Evolutionary conservation across 92 coral and sea anemone species (phyloP), one percentile per base, ranked within the genome.

Genomic region (Epizoanthus rinbou): DNA sequence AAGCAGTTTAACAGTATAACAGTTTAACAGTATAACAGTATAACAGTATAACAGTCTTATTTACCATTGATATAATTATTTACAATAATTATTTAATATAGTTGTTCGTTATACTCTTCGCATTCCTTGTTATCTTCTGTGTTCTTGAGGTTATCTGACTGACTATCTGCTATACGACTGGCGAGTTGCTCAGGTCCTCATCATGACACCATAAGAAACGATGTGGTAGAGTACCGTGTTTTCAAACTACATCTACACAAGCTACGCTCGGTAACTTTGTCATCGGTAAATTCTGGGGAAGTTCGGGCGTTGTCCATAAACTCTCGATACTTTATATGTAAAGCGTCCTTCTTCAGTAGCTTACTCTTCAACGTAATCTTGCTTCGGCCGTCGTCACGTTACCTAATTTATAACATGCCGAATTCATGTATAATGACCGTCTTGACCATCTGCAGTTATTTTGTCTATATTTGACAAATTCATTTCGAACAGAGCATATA

Each of bases 181-280:
- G 89, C 57, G 72, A 41, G 57, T 88, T 84, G 25, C 63, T 60
- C 43, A 79, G 83, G n/a, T 80, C 60, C 24, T 87, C 75, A 65
- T 80, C 74, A 7, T 89, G 76, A 89, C 94, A 87, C 91, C 89
- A 85, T 73, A 85, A 81, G 66, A 90, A 87, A 41, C 88, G 73
- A 73, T 2, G 31, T 28, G 31, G 31, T 28, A 28, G 31, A 2
- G 31, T 0, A 28, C 31, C 31, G 2, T 28, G 31, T 28, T 28
- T 28, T 28, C 31, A 28, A n/a, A n/a, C n/a, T n/a, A n/a, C n/a
- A n/a, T n/a, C n/a, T n/a, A n/a, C n/a, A n/a, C n/a, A n/a, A n/a
- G 58, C 75, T 69, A 50, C 88, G 88, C 16, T 35, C 59, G n/a
- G 80, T 43, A 11, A 88, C 76, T 52, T 89, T 91, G 37, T 86